Evolutionary conservation across 2,888 invertebrate genomes (phyloP).

Genomic region (Augochlorella aurata): DNA sequence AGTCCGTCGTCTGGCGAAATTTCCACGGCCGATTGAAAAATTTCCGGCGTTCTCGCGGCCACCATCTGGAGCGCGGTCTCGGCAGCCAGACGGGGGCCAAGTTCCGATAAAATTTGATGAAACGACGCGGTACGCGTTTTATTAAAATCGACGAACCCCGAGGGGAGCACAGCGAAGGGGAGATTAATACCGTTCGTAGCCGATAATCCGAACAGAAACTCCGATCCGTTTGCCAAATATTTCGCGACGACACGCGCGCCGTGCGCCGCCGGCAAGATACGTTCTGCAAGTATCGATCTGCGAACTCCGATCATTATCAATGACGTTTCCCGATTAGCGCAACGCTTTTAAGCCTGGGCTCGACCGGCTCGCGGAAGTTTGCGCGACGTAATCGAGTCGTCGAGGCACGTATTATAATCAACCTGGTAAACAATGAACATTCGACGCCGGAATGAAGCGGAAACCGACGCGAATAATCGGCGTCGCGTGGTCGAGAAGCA

Average conservation of each 20-base stretch:
- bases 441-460: slow-evolving; percentile 34
- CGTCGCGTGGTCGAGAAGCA: not conserved
- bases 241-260: not conserved
- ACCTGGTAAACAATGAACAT: slow-evolving; percentile 40
- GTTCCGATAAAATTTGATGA: slow-evolving; percentile 61
- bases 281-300: not conserved
- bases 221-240: not conserved
- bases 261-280: not conserved
- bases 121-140: slow-evolving; percentile 42
- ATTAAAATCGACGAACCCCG: slow-evolving; percentile 31
- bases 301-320: not conserved
- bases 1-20: too few species aligned
- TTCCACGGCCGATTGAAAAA: slow-evolving; percentile 33
- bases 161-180: not conserved
- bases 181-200: slow-evolving; percentile 28
- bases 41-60: slow-evolving; percentile 36
- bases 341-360: not conserved
- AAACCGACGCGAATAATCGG: slow-evolving; percentile 3
- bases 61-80: slow-evolving; percentile 43
- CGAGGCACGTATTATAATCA: slow-evolving; percentile 46
- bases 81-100: slow-evolving; percentile 49
- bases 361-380: slow-evolving; percentile 33
- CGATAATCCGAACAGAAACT: not conserved
- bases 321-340: not conserved
- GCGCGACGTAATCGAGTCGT: slow-evolving; percentile 40